Percentiles rank a stretch among this genome's conserved stretches.
Conservation (phyloP, 2,888 invertebrate species). For the Lasius fuliginosus region DNA sequence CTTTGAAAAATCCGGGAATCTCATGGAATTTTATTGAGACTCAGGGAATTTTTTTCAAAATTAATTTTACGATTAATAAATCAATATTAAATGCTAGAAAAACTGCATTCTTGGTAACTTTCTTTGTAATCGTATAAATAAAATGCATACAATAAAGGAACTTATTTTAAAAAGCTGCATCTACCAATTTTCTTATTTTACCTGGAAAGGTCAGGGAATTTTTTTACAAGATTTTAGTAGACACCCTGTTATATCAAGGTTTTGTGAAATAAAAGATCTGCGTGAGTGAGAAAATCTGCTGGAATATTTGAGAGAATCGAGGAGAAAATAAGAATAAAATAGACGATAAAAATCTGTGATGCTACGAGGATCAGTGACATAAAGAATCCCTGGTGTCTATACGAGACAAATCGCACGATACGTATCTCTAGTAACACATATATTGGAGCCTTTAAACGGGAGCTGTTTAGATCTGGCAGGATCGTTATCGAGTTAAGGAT, state of each 20-base stretch:
- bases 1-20: too few relatives aligned
- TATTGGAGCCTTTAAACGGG: slow-evolving; percentile 8
- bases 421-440: neutral
- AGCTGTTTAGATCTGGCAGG: slow-evolving; percentile 37
- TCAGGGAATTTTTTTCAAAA: too few relatives aligned
- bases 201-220: too few relatives aligned
- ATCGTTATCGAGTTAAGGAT: slow-evolving; percentile 37
- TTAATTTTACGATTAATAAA: too few relatives aligned
- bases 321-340: neutral
- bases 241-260: neutral
- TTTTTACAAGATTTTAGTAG: too few relatives aligned
- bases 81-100: too few relatives aligned
- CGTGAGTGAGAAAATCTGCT: neutral
- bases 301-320: neutral
- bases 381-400: neutral
- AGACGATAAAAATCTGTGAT: neutral
- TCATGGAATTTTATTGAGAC: too few relatives aligned
- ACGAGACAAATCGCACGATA: slow-evolving; percentile 2
- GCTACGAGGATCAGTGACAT: neutral
- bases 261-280: neutral
- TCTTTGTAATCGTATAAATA: too few relatives aligned
- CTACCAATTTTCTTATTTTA: too few relatives aligned
- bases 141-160: too few relatives aligned
- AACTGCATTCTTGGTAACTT: too few relatives aligned
- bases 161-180: too few relatives aligned